A percentile compares a stretch with the other conserved stretches of the same genome.
Evolutionary conservation across 2,888 invertebrate species (phyloP).

Genomic region (Antitype chi): DNA sequence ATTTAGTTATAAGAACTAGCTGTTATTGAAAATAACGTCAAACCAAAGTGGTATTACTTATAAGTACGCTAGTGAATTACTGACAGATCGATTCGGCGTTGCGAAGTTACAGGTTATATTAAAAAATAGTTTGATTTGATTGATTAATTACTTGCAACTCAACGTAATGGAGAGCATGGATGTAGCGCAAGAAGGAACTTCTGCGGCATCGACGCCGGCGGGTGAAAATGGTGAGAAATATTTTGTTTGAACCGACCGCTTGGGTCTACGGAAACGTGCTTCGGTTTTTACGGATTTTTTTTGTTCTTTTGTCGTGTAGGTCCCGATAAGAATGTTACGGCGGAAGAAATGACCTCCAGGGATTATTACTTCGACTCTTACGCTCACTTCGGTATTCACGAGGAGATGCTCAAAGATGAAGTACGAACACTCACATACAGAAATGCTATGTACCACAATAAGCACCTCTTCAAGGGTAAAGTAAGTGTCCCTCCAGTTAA

Average conservation of each 20-base stretch:
- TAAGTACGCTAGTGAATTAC: conserved; percentile 62
- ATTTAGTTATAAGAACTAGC: conserved; percentile 63
- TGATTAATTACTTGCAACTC: conserved; percentile 74
- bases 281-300: conserved; percentile 70
- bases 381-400: conserved; percentile 99
- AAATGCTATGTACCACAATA: conserved; percentile 99
- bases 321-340: conserved; percentile 91
- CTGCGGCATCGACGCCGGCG: conserved; percentile 84
- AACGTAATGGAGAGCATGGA: conserved; percentile 89
- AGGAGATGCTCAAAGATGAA: conserved; percentile 99
- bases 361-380: conserved; percentile 99
- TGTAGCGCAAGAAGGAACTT: conserved; percentile 86
- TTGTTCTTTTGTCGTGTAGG: conserved; percentile 74
- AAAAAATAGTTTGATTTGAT: conserved; percentile 69
- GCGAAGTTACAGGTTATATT: conserved; percentile 85
- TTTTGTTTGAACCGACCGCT: conserved; percentile 68
- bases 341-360: conserved; percentile 99
- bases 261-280: conserved; percentile 83
- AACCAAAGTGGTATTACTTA: conserved; percentile 59
- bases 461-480: conserved; percentile 98
- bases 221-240: conserved; percentile 86
- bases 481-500: conserved; percentile 77
- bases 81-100: conserved; percentile 86
- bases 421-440: conserved; percentile 99
- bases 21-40: conserved; percentile 59